A percentile compares a stretch with the other conserved stretches of the same genome.
Evolutionary conservation across 2,797 vertebrate genomes (phyloP).

Genomic region (Micromesistius poutassou): DNA sequence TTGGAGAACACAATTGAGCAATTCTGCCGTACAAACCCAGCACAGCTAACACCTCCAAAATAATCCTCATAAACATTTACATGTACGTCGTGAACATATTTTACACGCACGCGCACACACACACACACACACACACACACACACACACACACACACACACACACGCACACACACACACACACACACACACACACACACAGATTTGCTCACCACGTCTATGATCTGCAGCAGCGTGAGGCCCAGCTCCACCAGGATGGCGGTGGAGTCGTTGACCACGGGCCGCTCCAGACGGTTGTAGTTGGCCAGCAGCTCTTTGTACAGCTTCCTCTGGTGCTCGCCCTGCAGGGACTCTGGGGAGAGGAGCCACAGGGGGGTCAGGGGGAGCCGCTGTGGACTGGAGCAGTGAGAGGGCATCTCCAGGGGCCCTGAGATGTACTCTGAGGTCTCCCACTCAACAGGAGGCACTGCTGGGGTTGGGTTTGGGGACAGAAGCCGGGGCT

Average conservation of each 20-base stretch:
- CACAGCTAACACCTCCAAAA: background rate
- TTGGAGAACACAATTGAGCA: background rate
- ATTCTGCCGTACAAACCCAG: background rate
- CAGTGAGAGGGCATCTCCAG: background rate
- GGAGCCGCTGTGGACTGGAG: background rate
- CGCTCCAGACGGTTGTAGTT: slow-evolving; percentile 90
- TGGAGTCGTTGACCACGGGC: slow-evolving; percentile 85
- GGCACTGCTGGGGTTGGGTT: background rate
- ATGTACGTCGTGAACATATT: background rate
- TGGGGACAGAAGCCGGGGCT: background rate
- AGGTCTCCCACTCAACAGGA: background rate
- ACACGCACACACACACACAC: background rate
- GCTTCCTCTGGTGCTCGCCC: slow-evolving; percentile 83
- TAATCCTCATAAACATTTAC: background rate
- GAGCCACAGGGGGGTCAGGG: slow-evolving; percentile 1
- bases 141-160: background rate
- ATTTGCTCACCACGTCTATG: slow-evolving; percentile 84
- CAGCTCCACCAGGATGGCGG: slow-evolving; percentile 82
- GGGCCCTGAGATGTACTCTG: background rate
- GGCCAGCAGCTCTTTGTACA: slow-evolving; percentile 81
- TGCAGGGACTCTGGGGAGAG: slow-evolving; percentile 76
- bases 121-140: background rate
- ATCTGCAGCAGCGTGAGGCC: slow-evolving; percentile 89
- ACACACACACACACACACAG: background rate
- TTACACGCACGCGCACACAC: background rate